Percentiles rank a stretch among this genome's conserved stretches.
Conservation (phyloP, 2,888 invertebrate species). For the Aphidoletes aphidimyza region DNA sequence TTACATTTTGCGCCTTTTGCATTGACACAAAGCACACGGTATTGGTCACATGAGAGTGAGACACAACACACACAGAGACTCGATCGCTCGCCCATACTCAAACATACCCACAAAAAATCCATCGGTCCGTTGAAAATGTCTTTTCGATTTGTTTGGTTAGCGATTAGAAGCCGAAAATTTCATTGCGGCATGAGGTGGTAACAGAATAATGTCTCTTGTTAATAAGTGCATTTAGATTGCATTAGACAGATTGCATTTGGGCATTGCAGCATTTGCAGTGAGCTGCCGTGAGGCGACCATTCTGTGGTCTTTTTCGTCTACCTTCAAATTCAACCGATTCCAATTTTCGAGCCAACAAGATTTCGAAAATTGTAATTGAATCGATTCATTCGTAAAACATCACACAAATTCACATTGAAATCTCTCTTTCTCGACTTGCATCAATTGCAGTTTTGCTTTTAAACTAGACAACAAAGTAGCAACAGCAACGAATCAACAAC, state of each 20-base stretch:
- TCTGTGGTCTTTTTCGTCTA: no score
- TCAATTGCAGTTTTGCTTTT: not conserved
- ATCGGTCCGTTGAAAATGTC: constrained; percentile 34
- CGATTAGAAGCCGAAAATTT: constrained; percentile 29
- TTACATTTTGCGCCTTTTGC: not conserved
- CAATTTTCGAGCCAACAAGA: not conserved
- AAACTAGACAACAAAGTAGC: not conserved
- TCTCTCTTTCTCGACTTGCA: not conserved
- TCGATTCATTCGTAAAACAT: constrained; percentile 9
- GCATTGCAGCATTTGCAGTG: constrained; percentile 16
- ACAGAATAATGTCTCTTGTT: constrained; percentile 43
- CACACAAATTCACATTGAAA: not conserved
- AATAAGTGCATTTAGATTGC: constrained; percentile 29
- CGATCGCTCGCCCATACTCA: not conserved
- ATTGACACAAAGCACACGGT: not conserved
- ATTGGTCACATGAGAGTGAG: not conserved
- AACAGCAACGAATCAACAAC: not conserved
- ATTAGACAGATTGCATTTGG: no score
- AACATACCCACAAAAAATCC: not conserved
- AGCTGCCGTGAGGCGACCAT: no score
- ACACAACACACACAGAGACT: no score
- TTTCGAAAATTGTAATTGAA: constrained; percentile 46
- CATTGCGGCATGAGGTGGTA: constrained; percentile 50
- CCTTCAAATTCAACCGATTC: not conserved
- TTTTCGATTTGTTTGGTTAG: constrained; percentile 43